These are phyloP conservation scores for Drosophila neoperkinsi DNA, from an alignment of 2,888 invertebrate genomes.

Conservation along the genomic window DNA sequence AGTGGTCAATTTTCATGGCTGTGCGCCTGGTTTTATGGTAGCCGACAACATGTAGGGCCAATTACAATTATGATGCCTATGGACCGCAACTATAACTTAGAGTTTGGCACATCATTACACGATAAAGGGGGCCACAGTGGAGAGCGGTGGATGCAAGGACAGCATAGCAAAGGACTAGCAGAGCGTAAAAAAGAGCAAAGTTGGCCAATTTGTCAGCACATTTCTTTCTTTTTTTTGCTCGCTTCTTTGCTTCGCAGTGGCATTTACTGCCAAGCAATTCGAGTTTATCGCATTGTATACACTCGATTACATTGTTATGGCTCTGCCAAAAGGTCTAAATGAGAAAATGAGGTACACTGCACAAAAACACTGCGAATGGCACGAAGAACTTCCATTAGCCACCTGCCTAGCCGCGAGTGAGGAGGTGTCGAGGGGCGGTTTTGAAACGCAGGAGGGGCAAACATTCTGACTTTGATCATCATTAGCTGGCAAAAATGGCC, in stretches of 20 bases:
- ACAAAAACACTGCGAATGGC: constrained; percentile 11
- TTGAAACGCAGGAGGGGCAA: constrained; percentile 14
- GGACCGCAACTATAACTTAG: constrained; percentile 67
- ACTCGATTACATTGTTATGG: constrained; percentile 76
- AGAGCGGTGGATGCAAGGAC: background rate
- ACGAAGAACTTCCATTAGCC: background rate
- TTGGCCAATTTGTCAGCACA: constrained; percentile 63
- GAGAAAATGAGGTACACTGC: constrained; percentile 15
- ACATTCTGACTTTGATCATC: constrained; percentile 69
- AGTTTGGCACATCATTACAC: constrained; percentile 52
- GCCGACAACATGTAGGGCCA: constrained; percentile 22
- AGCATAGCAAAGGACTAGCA: constrained; percentile 9
- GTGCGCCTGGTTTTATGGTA: constrained; percentile 40
- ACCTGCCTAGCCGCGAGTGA: constrained; percentile 26
- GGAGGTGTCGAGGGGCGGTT: background rate
- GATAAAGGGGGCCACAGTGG: background rate
- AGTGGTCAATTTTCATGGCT: constrained; percentile 25
- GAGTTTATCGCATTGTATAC: constrained; percentile 69
- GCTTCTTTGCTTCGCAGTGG: constrained; percentile 8
- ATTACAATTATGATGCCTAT: constrained; percentile 50
- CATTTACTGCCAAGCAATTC: constrained; percentile 64
- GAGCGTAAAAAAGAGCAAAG: constrained; percentile 41
- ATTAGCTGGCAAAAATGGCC: constrained; percentile 69
- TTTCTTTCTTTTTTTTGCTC: constrained; percentile 26
- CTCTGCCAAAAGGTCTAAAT: constrained; percentile 49